phyloP scores from a whole-genome alignment of 2,113 vertebrate species.

The Coregonus clupeaformis region DNA sequence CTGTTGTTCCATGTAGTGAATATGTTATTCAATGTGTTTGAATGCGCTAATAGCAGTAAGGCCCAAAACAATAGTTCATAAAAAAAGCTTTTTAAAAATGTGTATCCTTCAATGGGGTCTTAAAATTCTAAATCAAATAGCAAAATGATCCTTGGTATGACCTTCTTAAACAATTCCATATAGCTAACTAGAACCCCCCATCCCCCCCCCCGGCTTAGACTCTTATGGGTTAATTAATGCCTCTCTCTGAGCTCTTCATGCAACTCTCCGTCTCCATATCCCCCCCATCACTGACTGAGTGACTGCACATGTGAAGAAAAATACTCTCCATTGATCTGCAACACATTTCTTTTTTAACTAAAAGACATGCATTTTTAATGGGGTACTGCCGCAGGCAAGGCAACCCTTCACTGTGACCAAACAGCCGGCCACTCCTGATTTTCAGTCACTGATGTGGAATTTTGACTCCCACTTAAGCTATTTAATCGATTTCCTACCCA shows the following conservation, averaged over 20 bases:
- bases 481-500: no score
- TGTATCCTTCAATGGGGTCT: no score
- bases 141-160: no score
- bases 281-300: conserved; percentile 14
- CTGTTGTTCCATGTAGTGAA: no score
- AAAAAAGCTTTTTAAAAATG: no score
- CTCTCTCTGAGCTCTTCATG: neutral
- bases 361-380: conserved; percentile 64
- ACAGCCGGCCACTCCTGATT: no score
- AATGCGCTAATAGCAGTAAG: no score
- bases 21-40: no score
- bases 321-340: conserved; percentile 44
- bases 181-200: neutral
- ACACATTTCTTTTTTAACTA: conserved; percentile 34
- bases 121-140: no score
- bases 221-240: neutral
- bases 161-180: no score
- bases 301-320: conserved; percentile 6
- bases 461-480: conserved; percentile 5
- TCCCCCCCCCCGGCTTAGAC: neutral
- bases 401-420: conserved; percentile 6
- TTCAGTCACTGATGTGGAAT: neutral
- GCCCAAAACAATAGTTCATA: no score
- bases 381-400: conserved; percentile 33
- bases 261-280: neutral